Base-by-base conservation (phyloP, 1,140 invertebrate species). In the Saccostrea cuccullata region DNA sequence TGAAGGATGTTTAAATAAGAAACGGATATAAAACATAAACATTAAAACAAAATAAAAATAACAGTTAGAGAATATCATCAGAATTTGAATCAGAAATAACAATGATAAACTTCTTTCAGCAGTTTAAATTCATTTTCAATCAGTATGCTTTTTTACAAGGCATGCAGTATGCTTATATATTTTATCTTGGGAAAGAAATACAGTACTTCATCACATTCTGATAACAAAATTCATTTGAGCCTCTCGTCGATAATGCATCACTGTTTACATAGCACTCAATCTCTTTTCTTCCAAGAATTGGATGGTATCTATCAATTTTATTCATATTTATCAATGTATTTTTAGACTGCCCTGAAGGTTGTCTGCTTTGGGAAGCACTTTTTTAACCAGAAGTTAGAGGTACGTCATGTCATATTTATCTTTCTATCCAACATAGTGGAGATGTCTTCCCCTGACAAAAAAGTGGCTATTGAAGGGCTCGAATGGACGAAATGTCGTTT, bases 351-450 rank as follows among this genome's bases (percentile, higher is more conserved):
- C 30, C 84, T 92, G 8, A 92, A 92, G 55, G 87, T 92, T 9
- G 60, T 91, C n/a, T 92, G 92, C 82, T 91, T 91, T 86, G 92
- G 92, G 9, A 85, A 90, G n/a, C 89, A 90, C 55, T 89, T 92
- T 36, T 88, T 92, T 56, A 87, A 90, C 26, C 73, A 91, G 40
- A 90, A 89, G 67, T 77, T 92, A 58, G 92, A 92, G 91, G 92
- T 92, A 89, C 56, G 85, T 58, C 12, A 6, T 47, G 56, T 20
- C 55, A 55, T 67, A 70, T 64, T 64, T 64, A 64, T n/a, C 58
- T 64, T 17, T 64, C 6, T 20, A 64, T 64, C 17, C 58, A 64
- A 64, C 17, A 64, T 64, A 17, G 58, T 0, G 58, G 58, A 30
- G 73, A 82, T 82, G 6, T 36, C 15, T 3, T 47, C 47, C 47